Evolutionary conservation across 2,113 vertebrate species (phyloP).

Genomic region (Passer domesticus): DNA sequence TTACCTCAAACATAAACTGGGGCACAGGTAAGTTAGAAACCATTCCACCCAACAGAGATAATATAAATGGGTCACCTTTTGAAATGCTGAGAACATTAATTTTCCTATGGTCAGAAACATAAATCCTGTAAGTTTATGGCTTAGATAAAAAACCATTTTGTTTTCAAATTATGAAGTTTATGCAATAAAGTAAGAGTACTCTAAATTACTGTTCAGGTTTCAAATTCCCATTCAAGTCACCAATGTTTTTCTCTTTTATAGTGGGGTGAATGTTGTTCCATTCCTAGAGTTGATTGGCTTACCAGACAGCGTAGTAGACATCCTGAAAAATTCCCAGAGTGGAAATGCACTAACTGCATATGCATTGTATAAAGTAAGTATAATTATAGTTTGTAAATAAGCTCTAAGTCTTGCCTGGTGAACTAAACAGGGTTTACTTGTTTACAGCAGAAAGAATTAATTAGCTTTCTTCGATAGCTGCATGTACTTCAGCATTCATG

Average conservation of each 20-base stretch:
- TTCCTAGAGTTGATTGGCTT: slow-evolving; percentile 87
- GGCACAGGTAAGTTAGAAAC: background rate
- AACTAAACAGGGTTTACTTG: background rate
- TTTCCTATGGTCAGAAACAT: background rate
- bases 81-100: background rate
- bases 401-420: background rate
- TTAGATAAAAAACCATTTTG: background rate
- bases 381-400: background rate
- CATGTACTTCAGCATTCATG: background rate
- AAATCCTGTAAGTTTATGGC: background rate
- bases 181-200: background rate
- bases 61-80: background rate
- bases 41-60: background rate
- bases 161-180: background rate
- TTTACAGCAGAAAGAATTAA: background rate
- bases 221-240: background rate
- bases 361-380: slow-evolving; percentile 93
- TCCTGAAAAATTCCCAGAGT: slow-evolving; percentile 88
- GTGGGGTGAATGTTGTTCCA: slow-evolving; percentile 90
- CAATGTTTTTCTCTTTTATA: slow-evolving; percentile 63
- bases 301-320: slow-evolving; percentile 82
- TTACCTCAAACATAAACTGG: background rate
- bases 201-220: background rate
- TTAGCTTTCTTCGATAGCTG: background rate
- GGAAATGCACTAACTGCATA: slow-evolving; percentile 92